Percentiles rank a stretch among this genome's conserved stretches.
Conservation (phyloP, 2,888 invertebrate species). For the Microchrysa polita region DNA sequence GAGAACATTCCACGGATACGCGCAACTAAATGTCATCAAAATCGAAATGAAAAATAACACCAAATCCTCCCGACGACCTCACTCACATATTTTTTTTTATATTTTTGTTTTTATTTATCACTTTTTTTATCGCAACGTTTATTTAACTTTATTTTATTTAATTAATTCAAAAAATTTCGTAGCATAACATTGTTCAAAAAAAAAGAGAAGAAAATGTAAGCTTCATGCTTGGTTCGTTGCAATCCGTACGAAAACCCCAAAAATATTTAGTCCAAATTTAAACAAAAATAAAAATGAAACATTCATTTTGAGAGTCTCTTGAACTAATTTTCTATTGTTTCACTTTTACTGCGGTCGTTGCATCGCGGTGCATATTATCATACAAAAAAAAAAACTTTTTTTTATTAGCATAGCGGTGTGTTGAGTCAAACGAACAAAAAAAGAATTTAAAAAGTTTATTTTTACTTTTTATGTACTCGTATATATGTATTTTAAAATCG, state of each 20-base stretch:
- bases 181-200: no score
- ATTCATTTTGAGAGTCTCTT: not conserved
- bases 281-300: not conserved
- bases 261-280: not conserved
- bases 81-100: conserved; percentile 27
- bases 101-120: conserved; percentile 23
- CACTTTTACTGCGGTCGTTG: not conserved
- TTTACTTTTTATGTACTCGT: conserved; percentile 4
- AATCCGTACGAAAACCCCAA: no score
- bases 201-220: no score
- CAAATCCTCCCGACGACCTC: conserved; percentile 12
- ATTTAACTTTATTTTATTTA: no score
- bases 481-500: no score
- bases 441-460: conserved; percentile 18
- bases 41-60: no score
- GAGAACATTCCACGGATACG: no score
- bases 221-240: no score
- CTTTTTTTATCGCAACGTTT: conserved; percentile 14
- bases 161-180: no score
- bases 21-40: no score
- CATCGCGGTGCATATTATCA: conserved; percentile 6
- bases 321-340: conserved; percentile 19
- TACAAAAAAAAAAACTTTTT: no score
- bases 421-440: not conserved
- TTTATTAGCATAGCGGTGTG: not conserved